These are phyloP conservation scores for Echeneis naucrates DNA, from an alignment of 2,797 vertebrate species.

Conservation along the genomic window DNA sequence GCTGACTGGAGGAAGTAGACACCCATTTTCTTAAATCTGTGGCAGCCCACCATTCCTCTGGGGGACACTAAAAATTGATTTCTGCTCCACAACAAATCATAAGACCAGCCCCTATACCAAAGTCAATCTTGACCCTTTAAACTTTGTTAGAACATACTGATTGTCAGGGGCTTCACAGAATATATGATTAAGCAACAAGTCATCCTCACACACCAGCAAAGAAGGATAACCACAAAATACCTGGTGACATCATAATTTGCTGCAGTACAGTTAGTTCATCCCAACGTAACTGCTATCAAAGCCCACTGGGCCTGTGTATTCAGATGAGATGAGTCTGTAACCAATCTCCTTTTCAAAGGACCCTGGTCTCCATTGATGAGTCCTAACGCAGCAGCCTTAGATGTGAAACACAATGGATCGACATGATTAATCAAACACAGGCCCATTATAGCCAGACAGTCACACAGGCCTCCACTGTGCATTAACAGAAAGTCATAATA, in stretches of 20 bases:
- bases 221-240: constrained; percentile 34
- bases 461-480: constrained; percentile 76
- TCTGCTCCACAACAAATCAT: constrained; percentile 75
- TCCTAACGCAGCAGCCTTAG: constrained; percentile 79
- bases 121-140: constrained; percentile 71
- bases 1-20: constrained; percentile 71
- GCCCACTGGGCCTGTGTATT: constrained; percentile 68
- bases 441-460: constrained; percentile 81
- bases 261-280: constrained; percentile 50
- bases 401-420: constrained; percentile 82
- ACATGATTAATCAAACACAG: constrained; percentile 86
- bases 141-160: constrained; percentile 53
- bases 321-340: constrained; percentile 77
- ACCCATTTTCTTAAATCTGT: constrained; percentile 75
- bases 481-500: constrained; percentile 87
- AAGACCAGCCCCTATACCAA: constrained; percentile 62
- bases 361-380: constrained; percentile 80
- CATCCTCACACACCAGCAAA: constrained; percentile 40
- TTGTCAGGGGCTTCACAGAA: constrained; percentile 41
- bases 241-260: constrained; percentile 67
- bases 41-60: constrained; percentile 68
- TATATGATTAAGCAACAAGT: constrained; percentile 62
- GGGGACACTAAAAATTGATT: constrained; percentile 85
- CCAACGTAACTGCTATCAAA: constrained; percentile 74
- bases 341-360: constrained; percentile 82